Conservation (phyloP, 2,797 vertebrate genomes). For the Bucorvus abyssinicus region DNA sequence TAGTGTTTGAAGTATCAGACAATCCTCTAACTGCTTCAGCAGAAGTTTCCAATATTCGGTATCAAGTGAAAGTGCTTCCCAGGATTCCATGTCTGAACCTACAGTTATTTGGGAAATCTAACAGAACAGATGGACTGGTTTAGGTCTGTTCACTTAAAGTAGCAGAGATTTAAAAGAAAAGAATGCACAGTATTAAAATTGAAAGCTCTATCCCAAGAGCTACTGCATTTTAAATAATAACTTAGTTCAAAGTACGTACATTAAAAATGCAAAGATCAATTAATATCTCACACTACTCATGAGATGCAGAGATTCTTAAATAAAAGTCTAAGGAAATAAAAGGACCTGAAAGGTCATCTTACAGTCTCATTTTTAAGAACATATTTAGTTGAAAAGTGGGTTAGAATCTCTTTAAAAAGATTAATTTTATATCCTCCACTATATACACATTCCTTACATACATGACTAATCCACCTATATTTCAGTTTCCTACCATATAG, state of each 20-base stretch:
- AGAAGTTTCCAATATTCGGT: slow-evolving; percentile 94
- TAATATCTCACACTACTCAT: neutral
- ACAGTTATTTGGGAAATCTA: slow-evolving; percentile 71
- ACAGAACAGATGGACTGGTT: neutral
- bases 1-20: slow-evolving; percentile 90
- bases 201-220: neutral
- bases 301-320: neutral
- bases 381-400: neutral
- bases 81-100: slow-evolving; percentile 76
- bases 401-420: neutral
- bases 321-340: neutral
- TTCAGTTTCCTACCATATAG: neutral
- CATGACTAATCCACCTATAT: neutral
- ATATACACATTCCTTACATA: neutral
- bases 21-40: slow-evolving; percentile 92
- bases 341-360: neutral
- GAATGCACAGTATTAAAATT: neutral
- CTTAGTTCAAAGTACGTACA: neutral
- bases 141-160: neutral
- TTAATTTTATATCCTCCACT: neutral
- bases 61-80: slow-evolving; percentile 95
- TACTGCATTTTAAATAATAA: neutral
- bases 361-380: neutral
- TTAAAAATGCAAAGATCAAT: neutral
- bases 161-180: neutral